These are phyloP conservation scores for Frankliniella fusca DNA, from an alignment of 2,888 invertebrate genomes.

Conservation along the genomic window DNA sequence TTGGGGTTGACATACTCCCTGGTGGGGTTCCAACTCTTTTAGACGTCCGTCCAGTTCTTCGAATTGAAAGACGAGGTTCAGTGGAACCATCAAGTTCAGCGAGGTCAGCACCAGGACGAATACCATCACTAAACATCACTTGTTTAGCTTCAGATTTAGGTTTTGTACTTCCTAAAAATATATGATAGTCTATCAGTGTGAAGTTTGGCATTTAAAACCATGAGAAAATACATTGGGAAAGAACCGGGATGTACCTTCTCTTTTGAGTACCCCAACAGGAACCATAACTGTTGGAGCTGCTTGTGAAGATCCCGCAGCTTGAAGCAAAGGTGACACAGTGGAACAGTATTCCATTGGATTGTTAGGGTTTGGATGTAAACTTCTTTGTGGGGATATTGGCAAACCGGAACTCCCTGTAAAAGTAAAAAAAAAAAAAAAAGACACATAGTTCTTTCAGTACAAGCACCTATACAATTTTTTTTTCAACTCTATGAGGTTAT, in stretches of 20 bases:
- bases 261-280: constrained; percentile 74
- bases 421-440: neutral
- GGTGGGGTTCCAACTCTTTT: constrained; percentile 46
- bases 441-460: neutral
- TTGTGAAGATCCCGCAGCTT: constrained; percentile 53
- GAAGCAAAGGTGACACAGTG: constrained; percentile 72
- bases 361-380: constrained; percentile 63
- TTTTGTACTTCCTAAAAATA: constrained; percentile 39
- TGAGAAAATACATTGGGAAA: constrained; percentile 7
- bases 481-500: neutral
- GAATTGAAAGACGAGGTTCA: constrained; percentile 51
- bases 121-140: constrained; percentile 86
- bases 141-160: constrained; percentile 42
- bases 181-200: too few species aligned
- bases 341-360: constrained; percentile 86
- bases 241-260: constrained; percentile 54
- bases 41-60: constrained; percentile 43
- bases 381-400: constrained; percentile 29
- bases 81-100: constrained; percentile 67
- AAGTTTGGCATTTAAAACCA: too few species aligned
- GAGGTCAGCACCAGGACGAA: constrained; percentile 80
- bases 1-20: constrained; percentile 40
- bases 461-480: too few species aligned
- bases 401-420: constrained; percentile 28
- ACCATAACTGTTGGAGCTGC: constrained; percentile 66